Evolutionary conservation across 35 echinoderm and acorn worm genomes (phyloP).

Genomic region (Chiridota heheva): DNA sequence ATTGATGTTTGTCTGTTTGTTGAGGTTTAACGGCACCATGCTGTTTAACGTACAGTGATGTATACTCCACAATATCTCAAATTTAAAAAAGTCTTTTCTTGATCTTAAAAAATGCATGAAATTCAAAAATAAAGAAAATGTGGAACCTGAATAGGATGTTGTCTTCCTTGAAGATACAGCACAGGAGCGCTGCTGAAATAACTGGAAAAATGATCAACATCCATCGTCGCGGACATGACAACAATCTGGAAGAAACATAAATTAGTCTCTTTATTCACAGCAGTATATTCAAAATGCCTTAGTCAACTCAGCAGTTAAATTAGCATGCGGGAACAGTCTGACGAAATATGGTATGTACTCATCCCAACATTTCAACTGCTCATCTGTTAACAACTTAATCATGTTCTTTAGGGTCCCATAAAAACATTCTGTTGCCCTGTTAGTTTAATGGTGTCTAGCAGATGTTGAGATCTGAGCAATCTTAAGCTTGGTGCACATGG

Average conservation of each 20-base stretch:
- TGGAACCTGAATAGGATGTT: slow-evolving; percentile 91
- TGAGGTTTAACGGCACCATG: too few species aligned
- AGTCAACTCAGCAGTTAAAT: too few species aligned
- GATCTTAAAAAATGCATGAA: too few species aligned
- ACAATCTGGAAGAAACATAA: slow-evolving; percentile 49
- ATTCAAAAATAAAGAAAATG: background rate
- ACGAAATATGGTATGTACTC: slow-evolving; percentile 17
- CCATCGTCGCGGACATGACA: slow-evolving; percentile 99
- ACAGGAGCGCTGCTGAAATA: slow-evolving; percentile 87
- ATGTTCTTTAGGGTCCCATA: slow-evolving; percentile 38
- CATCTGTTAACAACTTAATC: background rate
- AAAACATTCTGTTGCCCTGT: slow-evolving; percentile 37
- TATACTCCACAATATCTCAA: too few species aligned
- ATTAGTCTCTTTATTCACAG: too few species aligned
- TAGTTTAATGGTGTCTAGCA: slow-evolving; percentile 28
- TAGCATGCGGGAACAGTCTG: background rate
- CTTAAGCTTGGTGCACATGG: slow-evolving; percentile 12
- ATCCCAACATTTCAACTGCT: slow-evolving; percentile 18
- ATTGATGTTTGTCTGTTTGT: too few species aligned
- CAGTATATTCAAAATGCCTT: too few species aligned
- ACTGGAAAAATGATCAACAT: slow-evolving; percentile 95
- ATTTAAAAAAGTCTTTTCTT: too few species aligned
- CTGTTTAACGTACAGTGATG: too few species aligned
- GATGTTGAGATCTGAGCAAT: slow-evolving; percentile 34
- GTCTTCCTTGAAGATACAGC: slow-evolving; percentile 88